Evolutionary conservation across 2,888 invertebrate genomes (phyloP).

Genomic region (Oscheius sp.): DNA sequence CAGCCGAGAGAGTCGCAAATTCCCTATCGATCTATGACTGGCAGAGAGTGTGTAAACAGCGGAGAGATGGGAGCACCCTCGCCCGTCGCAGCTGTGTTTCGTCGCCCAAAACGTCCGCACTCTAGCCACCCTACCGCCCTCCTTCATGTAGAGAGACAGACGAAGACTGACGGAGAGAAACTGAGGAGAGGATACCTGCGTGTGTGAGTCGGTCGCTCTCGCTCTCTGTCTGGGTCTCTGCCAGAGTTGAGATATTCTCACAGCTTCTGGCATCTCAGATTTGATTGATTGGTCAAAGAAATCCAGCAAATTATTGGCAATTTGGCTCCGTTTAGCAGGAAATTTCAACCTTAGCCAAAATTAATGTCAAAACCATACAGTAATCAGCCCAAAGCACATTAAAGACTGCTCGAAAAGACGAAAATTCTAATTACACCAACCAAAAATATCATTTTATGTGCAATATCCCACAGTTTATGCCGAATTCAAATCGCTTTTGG

Average conservation of each 20-base stretch:
- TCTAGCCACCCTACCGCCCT: slow-evolving; percentile 26
- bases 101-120: slow-evolving; percentile 13
- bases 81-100: slow-evolving; percentile 25
- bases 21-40: slow-evolving; percentile 17
- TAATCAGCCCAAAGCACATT: no score
- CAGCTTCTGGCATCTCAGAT: no score
- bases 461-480: no score
- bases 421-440: no score
- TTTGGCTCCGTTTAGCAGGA: no score
- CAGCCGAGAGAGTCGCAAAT: not conserved
- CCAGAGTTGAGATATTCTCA: not conserved
- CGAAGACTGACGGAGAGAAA: slow-evolving; percentile 16
- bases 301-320: no score
- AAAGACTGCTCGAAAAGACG: no score
- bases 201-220: slow-evolving; percentile 11
- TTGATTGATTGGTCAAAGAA: no score
- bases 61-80: slow-evolving; percentile 3
- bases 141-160: slow-evolving; percentile 22
- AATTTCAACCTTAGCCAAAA: no score
- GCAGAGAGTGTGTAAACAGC: slow-evolving; percentile 4
- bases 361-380: no score
- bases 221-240: not conserved
- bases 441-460: no score
- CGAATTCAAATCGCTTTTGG: no score
- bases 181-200: slow-evolving; percentile 25